A percentile compares a stretch with the other conserved stretches of the same genome.
Evolutionary conservation across 2,797 vertebrate species (phyloP).

Genomic region (Clamator glandarius): DNA sequence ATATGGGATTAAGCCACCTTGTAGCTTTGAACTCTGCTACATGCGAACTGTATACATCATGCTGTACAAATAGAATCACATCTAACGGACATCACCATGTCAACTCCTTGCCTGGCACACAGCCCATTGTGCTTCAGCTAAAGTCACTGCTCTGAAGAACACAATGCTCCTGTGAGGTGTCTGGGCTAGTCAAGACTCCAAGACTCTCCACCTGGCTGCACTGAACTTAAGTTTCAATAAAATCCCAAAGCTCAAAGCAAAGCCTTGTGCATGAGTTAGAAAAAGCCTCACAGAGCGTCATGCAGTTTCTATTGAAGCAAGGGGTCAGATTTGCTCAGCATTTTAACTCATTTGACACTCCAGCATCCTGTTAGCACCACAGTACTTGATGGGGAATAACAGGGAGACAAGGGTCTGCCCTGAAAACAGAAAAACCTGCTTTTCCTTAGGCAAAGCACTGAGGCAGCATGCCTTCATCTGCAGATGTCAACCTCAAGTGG

Average conservation of each 20-base stretch:
- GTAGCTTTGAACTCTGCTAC: neutral
- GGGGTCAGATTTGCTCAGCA: neutral
- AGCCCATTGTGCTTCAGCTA: neutral
- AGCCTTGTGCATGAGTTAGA: conserved; percentile 12
- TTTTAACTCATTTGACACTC: neutral
- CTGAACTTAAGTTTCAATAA: neutral
- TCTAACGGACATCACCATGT: neutral
- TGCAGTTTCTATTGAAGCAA: neutral
- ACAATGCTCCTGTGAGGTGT: neutral
- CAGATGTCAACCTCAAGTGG: neutral
- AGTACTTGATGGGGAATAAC: rapidly evolving
- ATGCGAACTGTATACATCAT: neutral
- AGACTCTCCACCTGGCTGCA: neutral
- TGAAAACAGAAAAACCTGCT: neutral
- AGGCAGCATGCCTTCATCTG: neutral
- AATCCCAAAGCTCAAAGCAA: conserved; percentile 25
- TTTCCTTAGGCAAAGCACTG: neutral
- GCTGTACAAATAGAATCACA: neutral
- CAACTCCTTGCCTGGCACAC: neutral
- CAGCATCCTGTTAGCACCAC: neutral
- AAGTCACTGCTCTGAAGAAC: neutral
- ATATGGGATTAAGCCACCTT: neutral
- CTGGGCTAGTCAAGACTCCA: neutral
- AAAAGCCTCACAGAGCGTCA: neutral
- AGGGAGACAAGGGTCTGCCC: neutral